phyloP scores from a whole-genome alignment of 2,797 vertebrate genomes.

The Malacoraja senta region DNA sequence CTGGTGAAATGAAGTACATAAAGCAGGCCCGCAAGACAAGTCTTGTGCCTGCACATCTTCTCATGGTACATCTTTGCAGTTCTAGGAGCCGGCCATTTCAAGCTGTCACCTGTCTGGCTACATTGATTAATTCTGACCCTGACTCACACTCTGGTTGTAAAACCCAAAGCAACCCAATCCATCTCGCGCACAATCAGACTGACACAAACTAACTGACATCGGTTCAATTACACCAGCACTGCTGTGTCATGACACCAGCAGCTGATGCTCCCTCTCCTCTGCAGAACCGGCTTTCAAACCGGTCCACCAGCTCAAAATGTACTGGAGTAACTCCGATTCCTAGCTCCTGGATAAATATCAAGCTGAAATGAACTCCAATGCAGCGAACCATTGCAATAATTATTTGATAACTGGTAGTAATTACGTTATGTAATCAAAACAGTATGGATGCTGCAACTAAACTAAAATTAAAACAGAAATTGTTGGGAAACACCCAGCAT shows the following conservation, averaged over 20 bases:
- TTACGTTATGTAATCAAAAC: background rate
- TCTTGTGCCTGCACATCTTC: background rate
- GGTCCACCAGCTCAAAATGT: background rate
- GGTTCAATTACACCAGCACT: background rate
- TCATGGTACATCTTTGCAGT: background rate
- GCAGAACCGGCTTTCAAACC: background rate
- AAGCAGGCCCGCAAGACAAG: background rate
- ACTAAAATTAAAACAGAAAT: no score
- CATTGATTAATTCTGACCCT: background rate
- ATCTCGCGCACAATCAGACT: background rate
- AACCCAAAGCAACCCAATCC: conserved; percentile 11
- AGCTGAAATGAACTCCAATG: background rate
- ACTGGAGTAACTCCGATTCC: no score
- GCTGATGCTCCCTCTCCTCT: background rate
- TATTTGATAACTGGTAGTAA: background rate
- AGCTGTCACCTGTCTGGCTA: background rate
- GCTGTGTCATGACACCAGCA: background rate
- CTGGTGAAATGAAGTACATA: background rate
- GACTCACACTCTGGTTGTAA: background rate
- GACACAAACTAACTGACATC: background rate
- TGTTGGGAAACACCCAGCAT: no score
- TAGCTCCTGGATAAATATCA: background rate
- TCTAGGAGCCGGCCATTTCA: background rate
- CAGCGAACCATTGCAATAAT: background rate
- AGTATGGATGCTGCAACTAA: no score